Percentiles rank a stretch among this genome's conserved stretches.
Evolutionary conservation across 2,797 vertebrate genomes (phyloP).

Genomic region (Sebastolobus altivelis): DNA sequence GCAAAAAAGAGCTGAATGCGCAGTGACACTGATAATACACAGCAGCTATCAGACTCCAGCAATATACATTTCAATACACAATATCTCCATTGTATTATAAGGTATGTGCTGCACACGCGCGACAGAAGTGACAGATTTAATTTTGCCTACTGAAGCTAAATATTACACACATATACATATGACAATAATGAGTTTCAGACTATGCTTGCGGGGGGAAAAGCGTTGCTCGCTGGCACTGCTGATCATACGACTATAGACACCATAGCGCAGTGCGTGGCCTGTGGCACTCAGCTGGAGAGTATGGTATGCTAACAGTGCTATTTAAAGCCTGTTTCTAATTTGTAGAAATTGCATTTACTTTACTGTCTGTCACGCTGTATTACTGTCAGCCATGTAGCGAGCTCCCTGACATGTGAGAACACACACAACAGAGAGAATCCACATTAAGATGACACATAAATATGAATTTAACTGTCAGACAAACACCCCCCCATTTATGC

Average conservation of each 20-base stretch:
- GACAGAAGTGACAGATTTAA: constrained; percentile 52
- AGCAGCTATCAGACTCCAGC: constrained; percentile 37
- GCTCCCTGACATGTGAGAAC: constrained; percentile 41
- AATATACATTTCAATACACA: constrained; percentile 29
- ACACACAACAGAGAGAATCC: constrained; percentile 42
- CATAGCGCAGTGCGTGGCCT: constrained; percentile 12
- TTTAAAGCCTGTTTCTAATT: constrained; percentile 73
- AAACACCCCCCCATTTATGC: constrained; percentile 42
- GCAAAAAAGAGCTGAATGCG: constrained; percentile 36
- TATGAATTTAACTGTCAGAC: constrained; percentile 44
- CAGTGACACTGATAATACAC: constrained; percentile 28
- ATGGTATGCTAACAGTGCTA: constrained; percentile 49
- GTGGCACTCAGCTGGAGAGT: constrained; percentile 17
- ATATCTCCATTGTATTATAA: constrained; percentile 32
- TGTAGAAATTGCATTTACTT: constrained; percentile 63
- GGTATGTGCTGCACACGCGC: neutral
- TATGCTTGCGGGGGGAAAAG: constrained; percentile 11
- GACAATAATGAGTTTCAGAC: constrained; percentile 36
- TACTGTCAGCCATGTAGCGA: constrained; percentile 52
- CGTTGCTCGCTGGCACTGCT: constrained; percentile 16
- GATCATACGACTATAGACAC: constrained; percentile 15
- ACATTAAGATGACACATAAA: constrained; percentile 45
- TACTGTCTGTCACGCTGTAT: constrained; percentile 62
- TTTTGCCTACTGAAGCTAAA: constrained; percentile 41
- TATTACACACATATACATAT: constrained; percentile 35